These are phyloP conservation scores for Trichomycterus rosablanca DNA, from an alignment of 2,113 vertebrate species.

Conservation along the genomic window DNA sequence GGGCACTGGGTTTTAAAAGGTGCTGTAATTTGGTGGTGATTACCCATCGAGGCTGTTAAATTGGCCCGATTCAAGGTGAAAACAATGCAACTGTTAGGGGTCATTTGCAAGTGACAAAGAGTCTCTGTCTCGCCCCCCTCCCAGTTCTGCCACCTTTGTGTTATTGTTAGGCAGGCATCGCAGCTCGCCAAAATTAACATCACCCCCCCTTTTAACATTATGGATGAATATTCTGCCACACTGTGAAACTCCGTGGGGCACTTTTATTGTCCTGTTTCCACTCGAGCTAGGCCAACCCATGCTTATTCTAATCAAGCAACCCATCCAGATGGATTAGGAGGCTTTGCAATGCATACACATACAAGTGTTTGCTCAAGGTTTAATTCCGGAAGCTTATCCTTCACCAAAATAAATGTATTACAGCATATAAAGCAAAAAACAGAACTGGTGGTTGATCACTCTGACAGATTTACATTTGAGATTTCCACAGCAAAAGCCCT, in stretches of 20 bases:
- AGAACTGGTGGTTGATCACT: no score
- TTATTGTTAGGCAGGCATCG: slow-evolving; percentile 51
- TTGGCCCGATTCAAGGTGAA: slow-evolving; percentile 42
- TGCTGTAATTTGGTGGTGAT: slow-evolving; percentile 68
- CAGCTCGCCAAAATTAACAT: slow-evolving; percentile 39
- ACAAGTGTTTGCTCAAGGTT: not conserved
- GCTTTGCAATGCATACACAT: not conserved
- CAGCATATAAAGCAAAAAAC: no score
- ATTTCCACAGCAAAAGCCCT: no score
- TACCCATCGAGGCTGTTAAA: slow-evolving; percentile 50
- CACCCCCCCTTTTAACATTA: slow-evolving; percentile 22
- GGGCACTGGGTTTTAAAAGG: slow-evolving; percentile 57
- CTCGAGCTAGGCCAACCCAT: not conserved
- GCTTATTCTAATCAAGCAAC: slow-evolving; percentile 18
- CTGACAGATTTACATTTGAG: no score
- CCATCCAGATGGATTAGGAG: slow-evolving; percentile 10
- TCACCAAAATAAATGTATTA: no score
- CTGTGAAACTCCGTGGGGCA: not conserved
- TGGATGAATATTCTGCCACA: slow-evolving; percentile 23
- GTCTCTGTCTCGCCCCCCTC: slow-evolving; percentile 45
- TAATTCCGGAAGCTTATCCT: no score
- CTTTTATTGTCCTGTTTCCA: slow-evolving; percentile 2
- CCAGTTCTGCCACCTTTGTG: slow-evolving; percentile 46
- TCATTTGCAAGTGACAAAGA: slow-evolving; percentile 61
- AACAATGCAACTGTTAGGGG: slow-evolving; percentile 62